Evolutionary conservation across 2,797 vertebrate genomes (phyloP).

Genomic region (Sciaenops ocellatus): DNA sequence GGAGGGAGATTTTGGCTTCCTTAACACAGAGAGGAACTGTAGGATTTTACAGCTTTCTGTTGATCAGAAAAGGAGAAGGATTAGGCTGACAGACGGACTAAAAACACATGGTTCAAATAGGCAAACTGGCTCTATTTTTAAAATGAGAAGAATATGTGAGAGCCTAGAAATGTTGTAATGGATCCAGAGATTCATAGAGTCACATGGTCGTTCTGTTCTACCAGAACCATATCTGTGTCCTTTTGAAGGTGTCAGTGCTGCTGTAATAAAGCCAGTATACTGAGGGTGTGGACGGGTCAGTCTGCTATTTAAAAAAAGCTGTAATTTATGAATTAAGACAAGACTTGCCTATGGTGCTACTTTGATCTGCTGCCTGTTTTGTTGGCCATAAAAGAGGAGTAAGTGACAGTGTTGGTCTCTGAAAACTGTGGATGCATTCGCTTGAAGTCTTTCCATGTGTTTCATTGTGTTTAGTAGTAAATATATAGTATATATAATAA

Average conservation of each 20-base stretch:
- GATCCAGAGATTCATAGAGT: constrained; percentile 14
- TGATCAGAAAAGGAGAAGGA: constrained; percentile 22
- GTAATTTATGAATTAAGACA: not conserved
- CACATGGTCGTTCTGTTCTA: not conserved
- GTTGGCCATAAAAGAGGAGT: constrained; percentile 1
- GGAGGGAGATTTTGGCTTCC: constrained; percentile 12
- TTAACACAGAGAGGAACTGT: not conserved
- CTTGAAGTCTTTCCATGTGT: not conserved
- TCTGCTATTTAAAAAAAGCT: not conserved
- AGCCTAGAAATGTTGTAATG: constrained; percentile 7
- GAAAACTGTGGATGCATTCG: not conserved
- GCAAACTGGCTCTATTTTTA: constrained; percentile 22
- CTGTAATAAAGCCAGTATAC: not conserved
- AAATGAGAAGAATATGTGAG: not conserved
- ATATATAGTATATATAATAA: too few species aligned
- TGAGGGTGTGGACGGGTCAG: not conserved
- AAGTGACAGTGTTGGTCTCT: not conserved
- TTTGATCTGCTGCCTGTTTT: not conserved
- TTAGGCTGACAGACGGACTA: constrained; percentile 18
- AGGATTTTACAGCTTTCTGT: constrained; percentile 32
- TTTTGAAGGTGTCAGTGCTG: constrained; percentile 1
- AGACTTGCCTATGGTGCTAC: not conserved
- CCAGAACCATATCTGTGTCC: constrained; percentile 6
- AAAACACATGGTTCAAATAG: constrained; percentile 19
- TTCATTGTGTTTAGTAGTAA: not conserved